These are phyloP conservation scores for Hybognathus amarus DNA, from an alignment of 2,797 vertebrate species.

Conservation along the genomic window DNA sequence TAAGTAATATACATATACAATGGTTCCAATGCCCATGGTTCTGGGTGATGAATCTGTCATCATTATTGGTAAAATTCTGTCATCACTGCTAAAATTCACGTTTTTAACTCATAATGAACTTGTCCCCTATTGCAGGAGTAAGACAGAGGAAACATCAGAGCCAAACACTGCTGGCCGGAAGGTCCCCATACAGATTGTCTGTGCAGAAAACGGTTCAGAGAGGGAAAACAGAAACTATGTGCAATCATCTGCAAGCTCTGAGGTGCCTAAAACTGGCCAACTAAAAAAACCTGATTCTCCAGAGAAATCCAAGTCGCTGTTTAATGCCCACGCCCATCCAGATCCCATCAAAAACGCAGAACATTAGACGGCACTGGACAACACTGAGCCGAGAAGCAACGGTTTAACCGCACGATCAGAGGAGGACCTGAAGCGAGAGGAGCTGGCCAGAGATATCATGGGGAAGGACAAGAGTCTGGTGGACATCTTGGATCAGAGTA, in stretches of 20 bases:
- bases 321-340: slow-evolving; percentile 80
- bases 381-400: slow-evolving; percentile 19
- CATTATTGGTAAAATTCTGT: too few species aligned
- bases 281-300: slow-evolving; percentile 74
- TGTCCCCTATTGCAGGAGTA: slow-evolving; percentile 55
- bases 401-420: slow-evolving; percentile 59
- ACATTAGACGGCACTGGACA: background rate
- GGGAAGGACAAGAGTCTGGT: slow-evolving; percentile 85
- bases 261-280: slow-evolving; percentile 70
- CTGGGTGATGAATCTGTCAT: too few species aligned
- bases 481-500: slow-evolving; percentile 84
- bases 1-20: too few species aligned
- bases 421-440: slow-evolving; percentile 90
- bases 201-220: slow-evolving; percentile 79
- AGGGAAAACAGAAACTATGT: slow-evolving; percentile 79
- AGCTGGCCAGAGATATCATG: slow-evolving; percentile 86
- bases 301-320: slow-evolving; percentile 80
- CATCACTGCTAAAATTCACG: too few species aligned
- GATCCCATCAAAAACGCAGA: background rate
- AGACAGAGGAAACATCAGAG: slow-evolving; percentile 76
- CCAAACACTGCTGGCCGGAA: slow-evolving; percentile 79
- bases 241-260: slow-evolving; percentile 60
- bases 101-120: background rate
- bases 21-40: too few species aligned
- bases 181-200: slow-evolving; percentile 87